Evolutionary conservation across 1,140 invertebrate species (phyloP), one percentile per base, ranked within the genome.

Genomic region (Ephestia elutella): DNA sequence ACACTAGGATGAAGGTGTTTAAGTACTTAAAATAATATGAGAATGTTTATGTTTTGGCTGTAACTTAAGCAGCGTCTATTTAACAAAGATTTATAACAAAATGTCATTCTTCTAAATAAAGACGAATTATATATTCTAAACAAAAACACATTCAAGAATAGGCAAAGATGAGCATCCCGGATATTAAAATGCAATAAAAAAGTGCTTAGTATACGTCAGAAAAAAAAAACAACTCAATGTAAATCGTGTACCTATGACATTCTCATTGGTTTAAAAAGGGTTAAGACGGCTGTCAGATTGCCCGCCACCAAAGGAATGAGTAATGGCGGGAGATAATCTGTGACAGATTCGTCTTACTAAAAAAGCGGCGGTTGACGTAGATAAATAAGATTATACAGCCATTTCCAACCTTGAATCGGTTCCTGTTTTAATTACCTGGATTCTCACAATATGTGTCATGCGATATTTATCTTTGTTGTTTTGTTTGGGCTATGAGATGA

Each of bases 181-280:
- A 71, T 74, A 74, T 74, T 55, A 65, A 70, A 70, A 71, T 65
- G 59, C 56, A 73, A 77, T 73, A 81, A 83, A 71, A 71, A 72
- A 63, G 53, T 65, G 70, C 61, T 71, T 68, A 65, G 63, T 62
- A 68, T 65, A 68, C 59, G 35, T 58, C 51, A 59, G 55, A 70
- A 78, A 73, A 78, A 75, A 82, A 75, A 69, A 56, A 54, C 54
- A 35, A 35, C 60, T 57, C 64, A 72, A 80, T 81, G 78, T 82
- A 77, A 80, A 79, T 81, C 75, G 73, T 77, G 75, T 66, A 75
- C 70, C 74, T 82, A 80, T 78, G 73, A 78, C 78, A 76, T 76
- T 77, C 75, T 77, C 81, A 86, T 86, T 86, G 85, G 85, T 79
- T 44, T 86, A 81, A 86, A 85, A 87, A 87, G 85, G 85, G 83